Evolutionary conservation across 2,113 vertebrate genomes (phyloP), one percentile per base, ranked within the genome.

Genomic region (Nycticryphes semicollaris): DNA sequence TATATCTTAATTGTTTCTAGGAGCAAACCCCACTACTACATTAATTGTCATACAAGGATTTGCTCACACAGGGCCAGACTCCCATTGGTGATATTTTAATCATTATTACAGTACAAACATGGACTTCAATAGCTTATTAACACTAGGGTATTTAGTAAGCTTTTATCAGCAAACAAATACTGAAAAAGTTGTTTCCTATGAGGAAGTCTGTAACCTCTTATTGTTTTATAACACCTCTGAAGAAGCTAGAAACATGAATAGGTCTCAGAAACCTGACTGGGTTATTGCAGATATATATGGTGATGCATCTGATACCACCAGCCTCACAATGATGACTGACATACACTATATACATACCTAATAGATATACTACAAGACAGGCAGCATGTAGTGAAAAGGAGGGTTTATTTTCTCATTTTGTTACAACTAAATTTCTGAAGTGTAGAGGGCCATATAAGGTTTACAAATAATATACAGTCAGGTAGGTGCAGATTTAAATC

Each of bases 1-100:
- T 97, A 97, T 68, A 84, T 93, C 91, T 93, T 96, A 97, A 98
- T 97, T 84, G 73, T 96, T 96, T 93, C 84, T 94, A 93, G 95
- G 59, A 96, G 79, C 59, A 95, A 97, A 96, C 89, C 85, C 91
- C 79, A 93, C 84, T 90, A 56, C 84, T 94, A 69, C 53, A 67
- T 94, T 97, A 97, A 96, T 90, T 97, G 94, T 90, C 86, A 88
- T 59, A 87, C n/a, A 93, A 90, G 82, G 63, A 74, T 54, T 93
- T 93, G 73, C 85, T 94, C 79, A 67, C 62, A 87, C 16, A 91
- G 68, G 79, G 25, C 18, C 57, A 91, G 84, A 89, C 68, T 87
- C 63, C 96, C 73, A 48, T 21, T 94, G 75, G 75, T 86, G 41
- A 59, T 70, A 77, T 94, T 91, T 90, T 54, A 95, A 85, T 85